Conservation (phyloP, 2,797 vertebrate species). For the Falco concolor region DNA sequence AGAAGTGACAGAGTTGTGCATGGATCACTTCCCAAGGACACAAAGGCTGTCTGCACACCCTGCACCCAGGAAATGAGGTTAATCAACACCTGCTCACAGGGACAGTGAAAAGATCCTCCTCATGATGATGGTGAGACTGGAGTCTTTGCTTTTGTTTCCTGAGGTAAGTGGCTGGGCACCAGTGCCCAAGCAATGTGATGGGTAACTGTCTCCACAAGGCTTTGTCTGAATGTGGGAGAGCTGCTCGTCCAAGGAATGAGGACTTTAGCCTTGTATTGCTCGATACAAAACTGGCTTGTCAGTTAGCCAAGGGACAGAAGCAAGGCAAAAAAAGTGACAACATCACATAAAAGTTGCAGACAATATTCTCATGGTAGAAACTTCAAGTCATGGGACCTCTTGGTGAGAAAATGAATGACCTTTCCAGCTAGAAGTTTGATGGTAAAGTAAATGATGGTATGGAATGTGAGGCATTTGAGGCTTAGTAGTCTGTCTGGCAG, state of each 20-base stretch:
- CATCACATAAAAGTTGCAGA: neutral
- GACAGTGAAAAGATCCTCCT: neutral
- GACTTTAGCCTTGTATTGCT: neutral
- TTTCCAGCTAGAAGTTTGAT: neutral
- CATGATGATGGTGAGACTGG: neutral
- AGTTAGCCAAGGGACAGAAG: neutral
- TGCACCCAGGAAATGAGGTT: constrained; percentile 59
- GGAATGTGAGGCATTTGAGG: neutral
- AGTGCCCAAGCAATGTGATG: neutral
- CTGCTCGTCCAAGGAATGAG: neutral
- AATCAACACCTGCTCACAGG: neutral
- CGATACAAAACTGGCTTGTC: neutral
- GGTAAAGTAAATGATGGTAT: neutral
- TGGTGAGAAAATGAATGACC: neutral
- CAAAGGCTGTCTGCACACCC: neutral
- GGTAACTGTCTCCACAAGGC: neutral
- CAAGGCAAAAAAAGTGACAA: neutral
- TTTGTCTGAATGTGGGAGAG: neutral
- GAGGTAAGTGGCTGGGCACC: neutral
- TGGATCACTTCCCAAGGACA: constrained; percentile 69
- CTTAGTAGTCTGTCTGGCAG: neutral
- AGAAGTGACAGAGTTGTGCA: constrained; percentile 30
- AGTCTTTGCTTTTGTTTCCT: neutral
- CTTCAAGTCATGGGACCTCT: neutral
- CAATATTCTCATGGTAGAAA: neutral